Evolutionary conservation across 2,888 invertebrate genomes (phyloP).

Genomic region (Ptychoptera albimana): DNA sequence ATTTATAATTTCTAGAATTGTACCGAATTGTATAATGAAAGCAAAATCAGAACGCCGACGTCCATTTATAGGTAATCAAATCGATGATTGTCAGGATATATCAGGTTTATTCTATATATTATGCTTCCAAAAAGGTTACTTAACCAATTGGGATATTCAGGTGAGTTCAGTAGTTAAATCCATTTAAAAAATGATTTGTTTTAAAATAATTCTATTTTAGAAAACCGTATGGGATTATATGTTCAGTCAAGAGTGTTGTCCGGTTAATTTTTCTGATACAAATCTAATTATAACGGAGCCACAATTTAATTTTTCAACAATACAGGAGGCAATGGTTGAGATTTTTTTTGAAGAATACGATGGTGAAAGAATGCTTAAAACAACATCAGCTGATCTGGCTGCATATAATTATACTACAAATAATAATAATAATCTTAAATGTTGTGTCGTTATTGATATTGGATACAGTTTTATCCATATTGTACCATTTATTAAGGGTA

Average conservation of each 20-base stretch:
- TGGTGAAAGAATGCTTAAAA: constrained; percentile 62
- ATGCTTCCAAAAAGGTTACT: constrained; percentile 87
- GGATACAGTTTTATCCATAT: constrained; percentile 95
- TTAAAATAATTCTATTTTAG: constrained; percentile 25
- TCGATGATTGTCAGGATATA: constrained; percentile 91
- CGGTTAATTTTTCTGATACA: constrained; percentile 59
- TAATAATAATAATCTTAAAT: constrained; percentile 27
- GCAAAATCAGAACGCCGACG: constrained; percentile 90
- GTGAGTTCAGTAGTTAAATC: constrained; percentile 6
- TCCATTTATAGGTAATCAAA: constrained; percentile 85
- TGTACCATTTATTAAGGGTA: constrained; percentile 74
- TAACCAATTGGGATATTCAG: constrained; percentile 87
- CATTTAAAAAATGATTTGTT: background rate
- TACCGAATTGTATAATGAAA: constrained; percentile 96
- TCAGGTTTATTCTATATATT: constrained; percentile 88
- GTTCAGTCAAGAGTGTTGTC: constrained; percentile 71
- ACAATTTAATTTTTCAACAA: constrained; percentile 76
- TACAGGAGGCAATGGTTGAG: constrained; percentile 88
- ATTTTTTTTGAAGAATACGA: constrained; percentile 97
- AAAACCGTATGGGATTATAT: constrained; percentile 93
- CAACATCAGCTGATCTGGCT: constrained; percentile 67
- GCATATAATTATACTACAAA: constrained; percentile 41
- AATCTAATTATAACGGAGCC: constrained; percentile 87
- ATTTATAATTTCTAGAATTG: constrained; percentile 39
- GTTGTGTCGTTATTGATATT: constrained; percentile 75